Evolutionary conservation across 2,888 invertebrate species (phyloP).

Genomic region (Brachynemurus nebulosus): DNA sequence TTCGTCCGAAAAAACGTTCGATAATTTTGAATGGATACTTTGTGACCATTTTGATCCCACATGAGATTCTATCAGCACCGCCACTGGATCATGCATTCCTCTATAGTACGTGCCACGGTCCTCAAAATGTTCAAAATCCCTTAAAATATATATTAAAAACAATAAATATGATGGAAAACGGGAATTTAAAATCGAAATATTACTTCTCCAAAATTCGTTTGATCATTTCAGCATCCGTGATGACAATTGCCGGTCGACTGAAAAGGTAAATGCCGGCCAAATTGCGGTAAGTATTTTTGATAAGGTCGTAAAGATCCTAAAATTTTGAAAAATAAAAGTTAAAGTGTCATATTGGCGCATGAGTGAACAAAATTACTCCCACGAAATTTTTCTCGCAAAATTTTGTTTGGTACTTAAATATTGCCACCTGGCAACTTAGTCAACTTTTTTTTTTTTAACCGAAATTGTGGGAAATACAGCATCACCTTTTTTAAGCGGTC

Average conservation of each 20-base stretch:
- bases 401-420: too few relatives aligned
- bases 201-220: conserved; percentile 3
- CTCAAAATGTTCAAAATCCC: conserved; percentile 4
- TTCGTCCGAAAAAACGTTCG: conserved; percentile 1
- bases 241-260: background rate
- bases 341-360: too few relatives aligned
- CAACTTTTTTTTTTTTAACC: too few relatives aligned
- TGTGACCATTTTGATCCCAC: conserved; percentile 3
- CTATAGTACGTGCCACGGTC: conserved; percentile 5
- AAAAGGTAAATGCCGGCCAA: conserved; percentile 3
- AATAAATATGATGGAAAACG: background rate
- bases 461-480: too few relatives aligned
- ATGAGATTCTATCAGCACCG: background rate
- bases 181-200: background rate
- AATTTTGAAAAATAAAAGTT: too few relatives aligned
- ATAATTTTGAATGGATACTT: background rate
- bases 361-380: too few relatives aligned
- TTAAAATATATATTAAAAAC: too few relatives aligned
- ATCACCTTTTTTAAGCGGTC: too few relatives aligned
- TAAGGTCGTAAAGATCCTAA: conserved; percentile 2
- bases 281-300: background rate
- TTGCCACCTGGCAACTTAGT: too few relatives aligned
- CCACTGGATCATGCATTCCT: conserved; percentile 2
- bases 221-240: conserved; percentile 1
- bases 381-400: too few relatives aligned